phyloP scores from a whole-genome alignment of 2,797 vertebrate genomes.

The Peromyscus melanophrys region DNA sequence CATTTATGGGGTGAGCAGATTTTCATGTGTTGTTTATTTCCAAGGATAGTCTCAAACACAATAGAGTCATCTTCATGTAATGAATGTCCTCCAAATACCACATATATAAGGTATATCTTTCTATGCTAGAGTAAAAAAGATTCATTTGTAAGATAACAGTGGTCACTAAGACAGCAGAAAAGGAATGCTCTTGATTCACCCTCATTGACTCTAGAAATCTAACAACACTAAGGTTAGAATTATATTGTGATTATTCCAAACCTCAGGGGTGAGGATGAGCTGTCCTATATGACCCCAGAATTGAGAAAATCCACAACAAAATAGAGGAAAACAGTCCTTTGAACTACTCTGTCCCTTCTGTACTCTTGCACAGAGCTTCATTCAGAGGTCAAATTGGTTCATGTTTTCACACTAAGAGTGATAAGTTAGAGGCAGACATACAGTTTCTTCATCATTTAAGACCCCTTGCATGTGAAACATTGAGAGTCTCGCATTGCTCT shows the following conservation, averaged over 20 bases:
- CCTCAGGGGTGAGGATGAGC: no score
- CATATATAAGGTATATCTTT: background rate
- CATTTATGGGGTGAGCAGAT: background rate
- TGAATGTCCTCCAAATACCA: no score
- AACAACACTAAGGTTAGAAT: background rate
- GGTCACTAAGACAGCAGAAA: background rate
- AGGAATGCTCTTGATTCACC: background rate
- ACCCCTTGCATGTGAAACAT: accelerated
- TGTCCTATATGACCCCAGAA: no score
- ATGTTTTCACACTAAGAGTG: background rate
- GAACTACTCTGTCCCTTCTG: background rate
- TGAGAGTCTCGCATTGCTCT: background rate
- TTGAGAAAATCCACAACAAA: background rate
- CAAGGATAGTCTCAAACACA: background rate
- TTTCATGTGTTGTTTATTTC: background rate
- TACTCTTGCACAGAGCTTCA: no score
- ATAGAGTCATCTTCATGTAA: background rate
- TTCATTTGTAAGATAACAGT: background rate
- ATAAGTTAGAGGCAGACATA: background rate
- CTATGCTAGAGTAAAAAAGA: accelerated
- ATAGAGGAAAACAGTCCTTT: background rate
- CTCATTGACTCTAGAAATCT: background rate
- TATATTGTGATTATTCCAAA: no score
- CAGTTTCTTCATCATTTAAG: background rate
- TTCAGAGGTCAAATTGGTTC: accelerated